Evolutionary conservation across 2,113 vertebrate genomes (phyloP), one percentile per base, ranked within the genome.

Genomic region (Salvelinus fontinalis): DNA sequence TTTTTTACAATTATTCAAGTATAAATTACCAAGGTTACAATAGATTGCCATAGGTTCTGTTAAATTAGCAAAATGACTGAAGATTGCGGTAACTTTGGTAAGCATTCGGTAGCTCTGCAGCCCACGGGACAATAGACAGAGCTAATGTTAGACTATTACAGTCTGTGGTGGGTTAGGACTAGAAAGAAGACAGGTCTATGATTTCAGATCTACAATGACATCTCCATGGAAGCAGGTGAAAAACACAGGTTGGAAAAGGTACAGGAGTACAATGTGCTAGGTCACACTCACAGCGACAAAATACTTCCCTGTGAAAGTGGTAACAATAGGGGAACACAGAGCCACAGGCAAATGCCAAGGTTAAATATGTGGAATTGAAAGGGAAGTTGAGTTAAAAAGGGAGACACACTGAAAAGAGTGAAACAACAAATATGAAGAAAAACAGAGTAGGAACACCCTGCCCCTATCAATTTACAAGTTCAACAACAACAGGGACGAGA

Each of bases 191-290:
- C 4, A 67, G 70, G 71, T 76, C 73, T 88, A 81, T 8, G 8
- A 81, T 86, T 87, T 79, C 86, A 76, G 78, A 89, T 85, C 76
- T 88, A 77, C 49, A 24, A 54, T 92, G 85, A 83, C 87, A 59
- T 7, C 79, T 13, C 72, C 59, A 74, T 75, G 76, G 73, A 85
- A 54, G 3, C 26, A 0, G n/a, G 62, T 24, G 44, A 20, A 70
- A 44, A 70, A 71, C 49, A 64, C 1, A 70, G 85, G 67, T 86
- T 88, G 85, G 85, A 88, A 86, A 84, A 75, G 26, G 73, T 2
- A 0, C 6, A 71, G 49, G 49, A 34, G 74, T 54, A 86, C 83
- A 89, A 92, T 48, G 75, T 2, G 1, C 65, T 0, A 68, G 81
- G 79, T 89, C 82, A 83, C 59, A 51, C 75, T 75, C n/a, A 0